Base-by-base conservation (phyloP, 1,140 invertebrate genomes). In the Drosophila lini region DNA sequence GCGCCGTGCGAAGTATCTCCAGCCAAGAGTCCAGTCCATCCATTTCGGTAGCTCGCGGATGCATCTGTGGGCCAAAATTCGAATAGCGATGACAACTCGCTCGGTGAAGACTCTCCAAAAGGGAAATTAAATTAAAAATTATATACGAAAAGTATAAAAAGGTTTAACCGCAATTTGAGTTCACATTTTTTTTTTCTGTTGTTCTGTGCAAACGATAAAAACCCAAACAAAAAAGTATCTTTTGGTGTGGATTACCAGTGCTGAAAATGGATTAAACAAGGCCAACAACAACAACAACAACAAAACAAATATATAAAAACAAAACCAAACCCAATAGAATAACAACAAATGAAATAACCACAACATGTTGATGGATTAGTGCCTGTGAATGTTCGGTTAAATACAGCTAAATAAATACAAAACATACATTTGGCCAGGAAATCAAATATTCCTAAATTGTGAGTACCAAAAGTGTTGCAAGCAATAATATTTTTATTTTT, bases 191-290 rank as follows among this genome's bases (percentile, higher is more conserved):
- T 69, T 69, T 69, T 69, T 68, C 50, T 69, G 63, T 52, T 67
- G 62, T 28, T 28, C 0, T 62, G 73, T 77, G 62, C 52, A 59
- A 74, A 38, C 36, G 47, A 40, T 52, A 44, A 47, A 34, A 64
- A 59, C 25, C 50, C 58, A 64, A 70, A 60, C 64, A 70, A 60
- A 28, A 44, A 55, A 57, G 31, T 65, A 41, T 40, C 16, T 47
- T 44, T 82, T 74, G 61, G 82, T 65, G 70, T 86, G 82, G 82
- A 85, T 86, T 85, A 85, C 83, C 82, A 85, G 82, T 58, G 52
- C 16, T 38, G 16, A 71, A 71, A 59, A 71, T 71, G 69, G 65
- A 71, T 71, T 71, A 71, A 71, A 52, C 13, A 42, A 32, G n/a
- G 31, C 25, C 28, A 22, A 64, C 22, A 19, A 38, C 8, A 47